Conservation (phyloP, 2,113 vertebrate genomes). For the Mormyrus iriodes region DNA sequence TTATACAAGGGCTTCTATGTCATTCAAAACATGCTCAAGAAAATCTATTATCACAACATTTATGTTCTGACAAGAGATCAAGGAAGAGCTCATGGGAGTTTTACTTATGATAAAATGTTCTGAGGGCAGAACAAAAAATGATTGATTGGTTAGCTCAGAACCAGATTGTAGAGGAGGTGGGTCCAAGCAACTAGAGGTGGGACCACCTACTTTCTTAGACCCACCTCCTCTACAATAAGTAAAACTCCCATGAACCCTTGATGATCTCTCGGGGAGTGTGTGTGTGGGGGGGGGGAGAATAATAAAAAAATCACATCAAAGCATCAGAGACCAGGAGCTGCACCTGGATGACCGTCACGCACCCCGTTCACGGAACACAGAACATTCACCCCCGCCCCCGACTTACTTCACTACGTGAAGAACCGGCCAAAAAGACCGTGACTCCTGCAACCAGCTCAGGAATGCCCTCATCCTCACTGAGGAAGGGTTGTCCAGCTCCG, state of each 20-base stretch:
- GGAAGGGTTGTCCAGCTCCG: constrained; percentile 73
- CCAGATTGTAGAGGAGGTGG: too few relatives aligned
- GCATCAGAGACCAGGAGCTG: neutral
- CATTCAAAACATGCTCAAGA: neutral
- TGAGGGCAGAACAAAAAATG: too few relatives aligned
- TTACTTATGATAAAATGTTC: too few relatives aligned
- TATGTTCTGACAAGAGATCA: neutral
- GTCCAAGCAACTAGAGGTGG: too few relatives aligned
- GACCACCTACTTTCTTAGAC: too few relatives aligned
- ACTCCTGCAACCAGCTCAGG: constrained; percentile 86
- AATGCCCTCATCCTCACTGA: constrained; percentile 82
- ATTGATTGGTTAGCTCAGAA: too few relatives aligned
- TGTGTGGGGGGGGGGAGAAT: too few relatives aligned
- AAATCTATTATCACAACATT: neutral
- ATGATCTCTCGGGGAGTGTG: neutral
- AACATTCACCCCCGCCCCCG: neutral
- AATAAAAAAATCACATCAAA: neutral
- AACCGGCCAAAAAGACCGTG: constrained; percentile 69
- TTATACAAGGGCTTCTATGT: neutral
- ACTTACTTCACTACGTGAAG: constrained; percentile 86
- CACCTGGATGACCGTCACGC: neutral
- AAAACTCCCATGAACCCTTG: too few relatives aligned
- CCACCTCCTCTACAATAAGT: too few relatives aligned
- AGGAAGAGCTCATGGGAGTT: too few relatives aligned
- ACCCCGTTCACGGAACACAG: neutral